Conservation (phyloP, 2,113 vertebrate genomes). For the Notarius lentiginosus region DNA sequence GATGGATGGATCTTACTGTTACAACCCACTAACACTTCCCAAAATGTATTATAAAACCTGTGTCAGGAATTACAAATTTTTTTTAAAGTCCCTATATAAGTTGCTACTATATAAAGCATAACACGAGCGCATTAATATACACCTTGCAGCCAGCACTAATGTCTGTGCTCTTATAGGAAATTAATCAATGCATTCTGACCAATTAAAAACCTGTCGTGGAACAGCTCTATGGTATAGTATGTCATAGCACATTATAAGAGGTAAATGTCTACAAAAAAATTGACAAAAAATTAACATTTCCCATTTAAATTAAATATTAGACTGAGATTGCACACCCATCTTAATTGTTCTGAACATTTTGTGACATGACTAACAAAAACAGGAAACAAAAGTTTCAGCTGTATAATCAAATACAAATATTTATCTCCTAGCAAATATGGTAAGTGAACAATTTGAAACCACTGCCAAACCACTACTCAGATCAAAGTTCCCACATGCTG, state of each 20-base stretch:
- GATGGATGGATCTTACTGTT: not conserved
- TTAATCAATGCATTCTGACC: not conserved
- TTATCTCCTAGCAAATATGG: conserved; percentile 60
- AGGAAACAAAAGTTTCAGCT: conserved; percentile 36
- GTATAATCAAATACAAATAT: conserved; percentile 56
- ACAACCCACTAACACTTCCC: not conserved
- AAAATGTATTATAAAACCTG: not conserved
- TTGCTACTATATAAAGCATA: not conserved
- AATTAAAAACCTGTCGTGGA: not conserved
- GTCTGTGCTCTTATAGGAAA: not conserved
- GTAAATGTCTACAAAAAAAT: not conserved
- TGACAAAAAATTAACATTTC: not conserved
- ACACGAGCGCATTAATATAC: not conserved
- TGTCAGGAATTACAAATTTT: not conserved
- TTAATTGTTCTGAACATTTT: conserved; percentile 1
- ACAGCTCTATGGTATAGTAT: not conserved
- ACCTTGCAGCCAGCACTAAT: not conserved
- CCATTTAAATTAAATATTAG: conserved; percentile 15
- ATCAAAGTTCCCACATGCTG: conserved; percentile 68
- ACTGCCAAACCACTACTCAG: conserved; percentile 57
- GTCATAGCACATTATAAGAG: not conserved
- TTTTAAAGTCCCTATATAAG: not conserved
- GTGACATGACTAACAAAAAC: conserved; percentile 36
- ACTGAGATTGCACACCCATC: conserved; percentile 14
- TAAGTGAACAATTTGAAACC: conserved; percentile 57